phyloP scores from a whole-genome alignment of 1,140 invertebrate species.

The Aphidius ervi region DNA sequence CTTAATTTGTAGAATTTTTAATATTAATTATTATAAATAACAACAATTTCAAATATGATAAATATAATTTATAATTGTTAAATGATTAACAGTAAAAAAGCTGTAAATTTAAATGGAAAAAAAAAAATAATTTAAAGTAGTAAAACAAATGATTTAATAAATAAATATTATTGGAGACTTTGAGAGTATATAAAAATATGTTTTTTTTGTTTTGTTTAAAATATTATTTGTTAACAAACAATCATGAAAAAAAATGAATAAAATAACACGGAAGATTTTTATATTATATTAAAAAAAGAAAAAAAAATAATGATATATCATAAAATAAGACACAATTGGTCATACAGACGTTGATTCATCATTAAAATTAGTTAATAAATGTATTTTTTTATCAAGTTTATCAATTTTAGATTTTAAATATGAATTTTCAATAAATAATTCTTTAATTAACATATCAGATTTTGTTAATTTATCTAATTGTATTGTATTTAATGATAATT shows the following conservation, averaged over 20 bases:
- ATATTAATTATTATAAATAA: no score
- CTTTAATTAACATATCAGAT: conserved; percentile 70
- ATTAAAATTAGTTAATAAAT: conserved; percentile 50
- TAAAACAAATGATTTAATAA: no score
- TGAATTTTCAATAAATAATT: conserved; percentile 77
- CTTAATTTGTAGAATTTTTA: no score
- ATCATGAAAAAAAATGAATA: neutral
- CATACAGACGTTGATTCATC: conserved; percentile 51
- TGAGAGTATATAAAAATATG: no score
- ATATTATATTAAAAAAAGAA: neutral
- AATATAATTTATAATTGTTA: no score
- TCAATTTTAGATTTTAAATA: conserved; percentile 64
- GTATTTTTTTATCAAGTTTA: conserved; percentile 59
- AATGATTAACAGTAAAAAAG: no score
- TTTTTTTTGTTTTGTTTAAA: no score
- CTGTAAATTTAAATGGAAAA: no score
- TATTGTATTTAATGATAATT: conserved; percentile 54
- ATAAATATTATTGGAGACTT: no score
- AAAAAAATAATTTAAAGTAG: no score
- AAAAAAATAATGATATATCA: neutral
- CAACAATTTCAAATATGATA: no score
- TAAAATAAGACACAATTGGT: conserved; percentile 23
- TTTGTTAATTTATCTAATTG: conserved; percentile 61
- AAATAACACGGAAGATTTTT: neutral
- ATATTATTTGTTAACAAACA: neutral